Base-by-base conservation (phyloP, 2,888 invertebrate species). In the Syrista parreyssii region DNA sequence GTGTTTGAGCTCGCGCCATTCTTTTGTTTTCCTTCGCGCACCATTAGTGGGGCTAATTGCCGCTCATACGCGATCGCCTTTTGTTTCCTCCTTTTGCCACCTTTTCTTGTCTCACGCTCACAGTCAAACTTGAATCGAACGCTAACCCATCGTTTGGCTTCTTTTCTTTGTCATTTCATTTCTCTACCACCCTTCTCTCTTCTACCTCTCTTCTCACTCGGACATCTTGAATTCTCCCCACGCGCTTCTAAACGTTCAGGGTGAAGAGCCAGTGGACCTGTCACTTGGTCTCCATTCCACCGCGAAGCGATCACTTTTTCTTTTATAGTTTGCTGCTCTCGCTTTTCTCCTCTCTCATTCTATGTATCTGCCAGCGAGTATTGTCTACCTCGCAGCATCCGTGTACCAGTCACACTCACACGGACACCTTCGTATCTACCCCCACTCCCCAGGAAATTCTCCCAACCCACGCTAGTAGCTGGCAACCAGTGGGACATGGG, bases 41-140 rank as follows among this genome's bases (percentile, higher is more conserved):
- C 89, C 89, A 90, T 90, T 90, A 90, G 90, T 89, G 86, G 88
- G 85, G 87, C 90, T 90, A 90, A 90, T 90, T 90, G 90, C 88
- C 88, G 88, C 87, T 88, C 88, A 89, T 90, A 88, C 89, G 88
- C 88, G 89, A 89, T 89, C 88, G 88, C 88, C 89, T 89, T 90
- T 90, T 90, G 86, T 89, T 87, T 87, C 84, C 86, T 86, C 84
- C 87, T 85, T 85, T 87, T 84, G 82, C 84, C 81, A 84, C 85
- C 84, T 84, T 85, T 86, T 82, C 85, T 79, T 76, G 69, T 33
- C 75, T 76, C 77, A 71, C 79, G 78, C 68, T 79, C 68, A 76
- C 55, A 69, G 72, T 71, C 71, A 71, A 69, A 32, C 36, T 72
- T 69, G 15, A 15, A 55, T 9, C 55, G 23, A 55, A 23, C 9